Conservation (phyloP, 2,888 invertebrate species). For the Conchocele bisecta region DNA sequence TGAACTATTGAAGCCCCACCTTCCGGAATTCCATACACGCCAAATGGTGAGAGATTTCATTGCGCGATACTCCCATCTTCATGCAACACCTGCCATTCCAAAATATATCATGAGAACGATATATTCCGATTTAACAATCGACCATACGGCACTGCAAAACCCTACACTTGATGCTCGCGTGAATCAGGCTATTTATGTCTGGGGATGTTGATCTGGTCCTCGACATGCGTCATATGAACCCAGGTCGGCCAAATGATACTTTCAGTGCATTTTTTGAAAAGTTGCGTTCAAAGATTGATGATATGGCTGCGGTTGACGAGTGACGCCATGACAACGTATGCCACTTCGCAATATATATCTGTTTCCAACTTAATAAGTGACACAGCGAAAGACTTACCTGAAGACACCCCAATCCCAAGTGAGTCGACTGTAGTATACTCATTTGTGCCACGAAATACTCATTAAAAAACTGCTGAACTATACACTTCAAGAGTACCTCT, state of each 20-base stretch:
- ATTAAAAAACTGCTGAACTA: conserved; percentile 36
- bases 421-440: conserved; percentile 50
- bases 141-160: conserved; percentile 33
- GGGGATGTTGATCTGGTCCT: conserved; percentile 39
- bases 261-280: conserved; percentile 41
- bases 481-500: conserved; percentile 39
- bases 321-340: conserved; percentile 37
- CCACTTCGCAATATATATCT: conserved; percentile 45
- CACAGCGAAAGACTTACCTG: conserved; percentile 18
- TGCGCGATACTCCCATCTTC: background rate
- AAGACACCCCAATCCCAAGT: conserved; percentile 40
- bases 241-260: conserved; percentile 44
- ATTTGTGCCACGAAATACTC: conserved; percentile 43
- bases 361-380: conserved; percentile 42
- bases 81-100: conserved; percentile 9
- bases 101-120: conserved; percentile 22
- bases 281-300: conserved; percentile 28
- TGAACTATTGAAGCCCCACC: conserved; percentile 15
- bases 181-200: conserved; percentile 5
- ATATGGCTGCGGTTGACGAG: conserved; percentile 40
- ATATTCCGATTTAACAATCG: conserved; percentile 29
- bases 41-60: conserved; percentile 39
- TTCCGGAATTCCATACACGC: conserved; percentile 46
- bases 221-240: conserved; percentile 45
- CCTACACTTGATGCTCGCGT: conserved; percentile 15